These are phyloP conservation scores for Baryphthengus martii DNA, from an alignment of 2,113 vertebrate genomes.

Conservation along the genomic window DNA sequence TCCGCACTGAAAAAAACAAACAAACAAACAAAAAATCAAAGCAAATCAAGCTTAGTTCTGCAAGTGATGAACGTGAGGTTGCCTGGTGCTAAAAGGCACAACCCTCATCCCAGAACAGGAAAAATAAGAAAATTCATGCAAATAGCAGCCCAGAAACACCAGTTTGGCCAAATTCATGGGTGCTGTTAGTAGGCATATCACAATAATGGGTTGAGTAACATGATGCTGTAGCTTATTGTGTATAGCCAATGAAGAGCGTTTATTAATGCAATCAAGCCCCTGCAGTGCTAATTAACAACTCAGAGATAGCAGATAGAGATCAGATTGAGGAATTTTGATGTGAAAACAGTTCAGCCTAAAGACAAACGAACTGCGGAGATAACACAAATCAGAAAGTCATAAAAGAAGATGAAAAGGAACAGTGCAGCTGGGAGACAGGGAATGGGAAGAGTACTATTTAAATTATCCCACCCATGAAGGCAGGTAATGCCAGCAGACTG, in stretches of 20 bases:
- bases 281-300: neutral
- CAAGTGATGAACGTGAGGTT: neutral
- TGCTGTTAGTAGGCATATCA: conserved; percentile 20
- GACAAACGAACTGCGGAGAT: neutral
- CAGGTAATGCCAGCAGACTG: neutral
- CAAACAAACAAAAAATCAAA: conserved; percentile 59
- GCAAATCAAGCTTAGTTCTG: conserved; percentile 37
- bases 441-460: neutral
- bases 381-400: neutral
- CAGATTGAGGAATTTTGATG: neutral
- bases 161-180: neutral
- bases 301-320: neutral
- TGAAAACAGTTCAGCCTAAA: conserved; percentile 4
- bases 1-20: conserved; percentile 82
- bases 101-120: conserved; percentile 15
- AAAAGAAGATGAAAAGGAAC: neutral
- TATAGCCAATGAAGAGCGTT: neutral
- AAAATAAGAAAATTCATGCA: conserved; percentile 52
- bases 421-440: neutral
- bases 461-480: neutral
- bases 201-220: conserved; percentile 25
- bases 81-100: neutral
- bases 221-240: neutral
- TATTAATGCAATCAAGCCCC: neutral
- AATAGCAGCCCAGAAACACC: conserved; percentile 18